phyloP scores from a whole-genome alignment of 2,888 invertebrate species.

The Steinernema hermaphroditum region DNA sequence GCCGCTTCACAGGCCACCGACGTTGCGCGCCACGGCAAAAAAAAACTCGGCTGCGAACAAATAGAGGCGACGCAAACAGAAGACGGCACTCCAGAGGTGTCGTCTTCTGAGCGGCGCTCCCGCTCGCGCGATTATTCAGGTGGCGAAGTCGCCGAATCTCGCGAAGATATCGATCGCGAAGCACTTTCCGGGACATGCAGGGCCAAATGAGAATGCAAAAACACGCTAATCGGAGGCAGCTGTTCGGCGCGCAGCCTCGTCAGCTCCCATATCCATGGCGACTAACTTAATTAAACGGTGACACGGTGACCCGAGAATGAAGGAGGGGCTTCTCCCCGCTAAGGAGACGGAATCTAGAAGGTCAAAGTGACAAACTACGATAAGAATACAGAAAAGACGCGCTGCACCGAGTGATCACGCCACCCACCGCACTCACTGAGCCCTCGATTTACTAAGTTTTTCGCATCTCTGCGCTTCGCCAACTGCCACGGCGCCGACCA shows the following conservation, averaged over 20 bases:
- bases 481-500: not conserved
- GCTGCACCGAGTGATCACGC: not conserved
- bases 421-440: not conserved
- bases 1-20: too few relatives aligned
- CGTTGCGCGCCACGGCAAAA: too few relatives aligned
- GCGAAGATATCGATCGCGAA: constrained; percentile 21
- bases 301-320: not conserved
- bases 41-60: too few relatives aligned
- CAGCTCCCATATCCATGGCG: constrained; percentile 18
- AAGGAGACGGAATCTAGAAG: not conserved
- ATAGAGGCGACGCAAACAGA: too few relatives aligned
- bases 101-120: too few relatives aligned
- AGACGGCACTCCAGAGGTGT: too few relatives aligned
- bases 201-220: constrained; percentile 10
- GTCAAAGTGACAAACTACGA: not conserved
- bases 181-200: constrained; percentile 17
- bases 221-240: constrained; percentile 5
- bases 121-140: not conserved
- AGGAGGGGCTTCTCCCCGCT: not conserved
- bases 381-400: not conserved
- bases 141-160: not conserved
- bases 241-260: constrained; percentile 10
- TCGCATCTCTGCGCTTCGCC: not conserved
- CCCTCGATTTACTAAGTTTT: not conserved
- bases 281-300: not conserved